phyloP scores from a whole-genome alignment of 2,888 invertebrate genomes.

The Synergus umbraculus region DNA sequence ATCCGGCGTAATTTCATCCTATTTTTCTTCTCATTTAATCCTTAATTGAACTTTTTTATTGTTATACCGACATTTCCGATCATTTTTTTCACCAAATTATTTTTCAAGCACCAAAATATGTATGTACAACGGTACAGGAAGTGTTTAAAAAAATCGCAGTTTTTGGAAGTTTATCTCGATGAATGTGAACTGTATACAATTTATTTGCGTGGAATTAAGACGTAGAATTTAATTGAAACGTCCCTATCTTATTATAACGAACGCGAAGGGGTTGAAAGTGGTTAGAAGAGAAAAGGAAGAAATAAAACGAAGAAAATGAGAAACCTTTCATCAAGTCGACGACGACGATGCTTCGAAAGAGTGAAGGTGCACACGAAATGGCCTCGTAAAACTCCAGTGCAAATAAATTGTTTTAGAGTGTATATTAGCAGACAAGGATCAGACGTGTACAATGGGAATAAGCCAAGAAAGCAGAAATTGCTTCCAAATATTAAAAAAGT shows the following conservation, averaged over 20 bases:
- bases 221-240: slow-evolving; percentile 12
- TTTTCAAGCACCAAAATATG: too few species aligned
- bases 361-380: slow-evolving; percentile 11
- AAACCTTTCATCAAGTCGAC: slow-evolving; percentile 2
- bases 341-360: background rate
- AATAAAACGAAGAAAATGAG: slow-evolving; percentile 16
- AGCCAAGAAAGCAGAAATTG: background rate
- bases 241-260: background rate
- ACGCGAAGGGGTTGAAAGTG: slow-evolving; percentile 15
- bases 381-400: slow-evolving; percentile 13
- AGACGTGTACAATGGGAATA: background rate
- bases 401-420: slow-evolving; percentile 20
- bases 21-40: background rate
- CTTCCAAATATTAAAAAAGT: background rate
- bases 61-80: too few species aligned
- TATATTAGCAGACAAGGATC: background rate
- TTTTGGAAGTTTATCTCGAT: too few species aligned
- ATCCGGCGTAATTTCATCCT: slow-evolving; percentile 14
- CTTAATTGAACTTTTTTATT: too few species aligned
- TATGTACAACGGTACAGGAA: too few species aligned
- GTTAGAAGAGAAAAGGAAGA: slow-evolving; percentile 21
- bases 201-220: background rate
- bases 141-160: too few species aligned
- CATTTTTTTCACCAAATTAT: too few species aligned
- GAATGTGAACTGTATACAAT: background rate